Evolutionary conservation across 2,113 vertebrate species (phyloP).

Genomic region (Zingel zingel): DNA sequence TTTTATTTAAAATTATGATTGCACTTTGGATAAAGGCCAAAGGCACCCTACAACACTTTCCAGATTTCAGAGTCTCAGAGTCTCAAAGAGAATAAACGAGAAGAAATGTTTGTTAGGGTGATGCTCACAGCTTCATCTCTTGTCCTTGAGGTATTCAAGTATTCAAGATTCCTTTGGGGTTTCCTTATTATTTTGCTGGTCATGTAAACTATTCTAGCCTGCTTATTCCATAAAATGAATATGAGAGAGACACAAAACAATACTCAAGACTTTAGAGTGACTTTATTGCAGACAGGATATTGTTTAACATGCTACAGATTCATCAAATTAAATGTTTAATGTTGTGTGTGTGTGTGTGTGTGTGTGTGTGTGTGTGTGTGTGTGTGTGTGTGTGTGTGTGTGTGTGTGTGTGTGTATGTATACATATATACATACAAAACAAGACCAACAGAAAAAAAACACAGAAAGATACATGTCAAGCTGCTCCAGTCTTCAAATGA

Average conservation of each 20-base stretch:
- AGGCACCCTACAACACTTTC: neutral
- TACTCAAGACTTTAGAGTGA: neutral
- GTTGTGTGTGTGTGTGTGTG: no score
- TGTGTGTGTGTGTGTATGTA: no score
- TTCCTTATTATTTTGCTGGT: neutral
- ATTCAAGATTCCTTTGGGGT: neutral
- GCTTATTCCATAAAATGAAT: neutral
- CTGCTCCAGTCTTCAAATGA: conserved; percentile 41
- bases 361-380: no score
- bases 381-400: no score
- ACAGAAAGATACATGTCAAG: neutral
- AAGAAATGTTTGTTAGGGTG: neutral
- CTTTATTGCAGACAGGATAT: conserved; percentile 26
- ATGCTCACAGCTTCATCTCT: neutral
- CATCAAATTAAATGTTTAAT: neutral
- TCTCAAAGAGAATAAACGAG: neutral
- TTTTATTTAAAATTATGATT: neutral
- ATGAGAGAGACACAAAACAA: neutral
- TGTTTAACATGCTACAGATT: conserved; percentile 1
- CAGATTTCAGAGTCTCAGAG: neutral
- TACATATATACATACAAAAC: neutral
- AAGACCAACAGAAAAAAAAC: neutral
- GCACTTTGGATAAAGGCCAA: neutral
- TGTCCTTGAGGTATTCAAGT: neutral
- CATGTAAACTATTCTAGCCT: neutral